Percentiles rank a stretch among this genome's conserved stretches.
phyloP scores from a whole-genome alignment of 2,888 invertebrate genomes.

The Lasius fuliginosus region DNA sequence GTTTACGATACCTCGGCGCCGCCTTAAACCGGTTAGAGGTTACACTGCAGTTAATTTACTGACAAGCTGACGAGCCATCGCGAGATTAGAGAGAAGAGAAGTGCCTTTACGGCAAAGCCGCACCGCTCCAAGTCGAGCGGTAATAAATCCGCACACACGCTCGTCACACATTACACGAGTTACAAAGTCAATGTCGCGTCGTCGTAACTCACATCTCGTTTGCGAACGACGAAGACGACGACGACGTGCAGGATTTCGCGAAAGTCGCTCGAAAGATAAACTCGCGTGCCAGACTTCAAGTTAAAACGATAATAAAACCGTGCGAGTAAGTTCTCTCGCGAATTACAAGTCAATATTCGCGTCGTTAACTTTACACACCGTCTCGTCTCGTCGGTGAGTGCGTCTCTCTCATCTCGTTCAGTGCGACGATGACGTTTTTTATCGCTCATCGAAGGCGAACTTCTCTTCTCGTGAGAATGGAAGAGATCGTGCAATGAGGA shows the following conservation, averaged over 20 bases:
- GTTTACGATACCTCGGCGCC: slow-evolving; percentile 48
- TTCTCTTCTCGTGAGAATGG: neutral
- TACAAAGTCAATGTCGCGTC: slow-evolving; percentile 10
- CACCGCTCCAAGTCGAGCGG: slow-evolving; percentile 47
- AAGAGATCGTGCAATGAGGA: neutral
- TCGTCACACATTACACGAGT: slow-evolving; percentile 24
- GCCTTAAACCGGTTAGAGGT: slow-evolving; percentile 75
- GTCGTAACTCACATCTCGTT: slow-evolving; percentile 7
- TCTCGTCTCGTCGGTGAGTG: neutral
- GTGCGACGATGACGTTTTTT: neutral
- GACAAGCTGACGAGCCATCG: slow-evolving; percentile 68
- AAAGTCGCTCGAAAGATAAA: neutral
- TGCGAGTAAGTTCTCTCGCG: neutral
- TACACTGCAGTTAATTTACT: slow-evolving; percentile 67
- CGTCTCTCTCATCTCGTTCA: no score
- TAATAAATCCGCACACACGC: slow-evolving; percentile 49
- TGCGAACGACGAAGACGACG: neutral
- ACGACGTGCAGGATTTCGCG: neutral
- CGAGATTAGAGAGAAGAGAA: neutral
- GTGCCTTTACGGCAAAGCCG: slow-evolving; percentile 50
- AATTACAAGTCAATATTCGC: neutral
- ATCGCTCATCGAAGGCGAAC: neutral
- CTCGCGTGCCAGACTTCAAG: neutral
- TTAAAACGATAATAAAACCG: neutral
- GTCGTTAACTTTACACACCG: neutral